Evolutionary conservation across 2,797 vertebrate genomes (phyloP).

Genomic region (Pangasius mekongensis): DNA sequence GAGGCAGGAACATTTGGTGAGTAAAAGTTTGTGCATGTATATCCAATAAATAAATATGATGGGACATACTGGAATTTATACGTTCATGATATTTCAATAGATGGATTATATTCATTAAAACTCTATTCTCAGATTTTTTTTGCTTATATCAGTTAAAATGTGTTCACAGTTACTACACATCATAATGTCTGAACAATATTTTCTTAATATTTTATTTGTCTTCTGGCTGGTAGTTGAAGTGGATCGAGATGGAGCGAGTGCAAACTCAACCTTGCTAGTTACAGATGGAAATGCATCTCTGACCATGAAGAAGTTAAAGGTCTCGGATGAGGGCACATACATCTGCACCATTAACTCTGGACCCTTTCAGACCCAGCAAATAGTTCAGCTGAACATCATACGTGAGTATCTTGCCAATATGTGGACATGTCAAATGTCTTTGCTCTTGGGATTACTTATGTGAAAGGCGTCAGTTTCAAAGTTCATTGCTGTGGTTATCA

Average conservation of each 20-base stretch:
- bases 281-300: slow-evolving; percentile 75
- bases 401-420: slow-evolving; percentile 69
- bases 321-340: slow-evolving; percentile 80
- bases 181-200: neutral
- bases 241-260: slow-evolving; percentile 64
- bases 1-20: slow-evolving; percentile 65
- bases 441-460: neutral
- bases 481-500: neutral
- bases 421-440: neutral
- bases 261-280: slow-evolving; percentile 65
- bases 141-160: neutral
- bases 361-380: slow-evolving; percentile 77
- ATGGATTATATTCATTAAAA: neutral
- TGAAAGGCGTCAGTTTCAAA: neutral
- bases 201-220: slow-evolving; percentile 16
- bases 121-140: neutral
- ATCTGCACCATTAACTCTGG: slow-evolving; percentile 77
- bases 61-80: neutral
- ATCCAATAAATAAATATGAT: neutral
- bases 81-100: neutral
- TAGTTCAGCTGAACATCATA: slow-evolving; percentile 73
- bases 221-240: slow-evolving; percentile 59
- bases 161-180: neutral
- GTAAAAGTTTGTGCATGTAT: slow-evolving; percentile 16
- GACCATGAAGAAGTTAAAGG: slow-evolving; percentile 69